Percentiles rank a stretch among this genome's conserved stretches.
Conservation (phyloP, 2,113 vertebrate species). For the Tringa solitaria region DNA sequence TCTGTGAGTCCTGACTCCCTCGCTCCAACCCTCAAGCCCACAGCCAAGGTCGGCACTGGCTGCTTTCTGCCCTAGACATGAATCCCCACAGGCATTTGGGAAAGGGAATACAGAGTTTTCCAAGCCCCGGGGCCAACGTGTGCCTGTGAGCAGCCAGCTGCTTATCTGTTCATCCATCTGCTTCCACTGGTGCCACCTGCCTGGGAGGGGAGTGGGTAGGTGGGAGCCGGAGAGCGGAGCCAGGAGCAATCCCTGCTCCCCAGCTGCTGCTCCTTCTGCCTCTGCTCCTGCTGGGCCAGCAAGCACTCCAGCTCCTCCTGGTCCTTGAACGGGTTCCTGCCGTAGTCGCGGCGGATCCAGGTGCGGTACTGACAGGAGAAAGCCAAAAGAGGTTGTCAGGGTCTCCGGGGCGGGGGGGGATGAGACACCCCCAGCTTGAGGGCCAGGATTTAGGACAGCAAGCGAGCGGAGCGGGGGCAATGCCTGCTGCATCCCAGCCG, state of each 20-base stretch:
- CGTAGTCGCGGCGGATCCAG: constrained; percentile 78
- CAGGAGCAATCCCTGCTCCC: constrained; percentile 50
- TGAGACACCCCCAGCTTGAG: not conserved
- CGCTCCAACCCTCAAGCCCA: accelerated
- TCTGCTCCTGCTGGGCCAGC: constrained; percentile 73
- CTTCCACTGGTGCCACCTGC: constrained; percentile 52
- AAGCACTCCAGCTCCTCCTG: constrained; percentile 79
- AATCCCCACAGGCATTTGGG: not conserved
- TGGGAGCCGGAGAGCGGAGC: not conserved
- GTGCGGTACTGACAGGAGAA: constrained; percentile 74
- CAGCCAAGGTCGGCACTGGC: accelerated
- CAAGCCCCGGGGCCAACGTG: not conserved
- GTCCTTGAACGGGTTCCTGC: constrained; percentile 78
- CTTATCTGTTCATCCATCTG: constrained; percentile 68
- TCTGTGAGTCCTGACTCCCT: not conserved
- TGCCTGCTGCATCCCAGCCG: accelerated
- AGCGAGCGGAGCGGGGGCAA: accelerated
- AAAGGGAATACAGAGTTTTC: not conserved
- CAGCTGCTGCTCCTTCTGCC: constrained; percentile 66
- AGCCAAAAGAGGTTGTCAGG: not conserved
- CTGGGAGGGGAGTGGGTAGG: constrained; percentile 33
- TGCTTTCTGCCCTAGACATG: not conserved
- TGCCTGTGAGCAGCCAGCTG: not conserved
- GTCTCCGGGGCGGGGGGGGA: accelerated
- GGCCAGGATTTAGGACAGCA: not conserved